phyloP scores from a whole-genome alignment of 2,888 invertebrate species.

The Tricholauxania praeusta region DNA sequence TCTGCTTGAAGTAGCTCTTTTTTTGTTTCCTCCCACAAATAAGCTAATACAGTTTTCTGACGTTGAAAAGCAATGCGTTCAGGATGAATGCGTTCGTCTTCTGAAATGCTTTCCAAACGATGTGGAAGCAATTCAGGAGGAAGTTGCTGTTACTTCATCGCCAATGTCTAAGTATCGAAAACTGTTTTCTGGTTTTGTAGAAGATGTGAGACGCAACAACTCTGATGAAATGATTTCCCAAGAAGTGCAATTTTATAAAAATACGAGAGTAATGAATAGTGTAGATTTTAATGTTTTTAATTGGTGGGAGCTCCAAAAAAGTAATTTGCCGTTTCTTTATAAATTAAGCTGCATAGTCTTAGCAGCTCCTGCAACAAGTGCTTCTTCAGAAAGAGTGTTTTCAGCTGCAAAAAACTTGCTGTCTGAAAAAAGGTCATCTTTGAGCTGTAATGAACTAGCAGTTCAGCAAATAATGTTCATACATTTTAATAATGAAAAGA shows the following conservation, averaged over 20 bases:
- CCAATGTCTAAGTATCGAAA: background rate
- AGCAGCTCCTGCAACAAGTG: too few species aligned
- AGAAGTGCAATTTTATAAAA: conserved; percentile 18
- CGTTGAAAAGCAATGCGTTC: conserved; percentile 26
- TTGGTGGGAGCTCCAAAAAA: conserved; percentile 30
- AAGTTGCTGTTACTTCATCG: background rate
- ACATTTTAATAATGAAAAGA: too few species aligned
- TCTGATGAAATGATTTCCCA: background rate
- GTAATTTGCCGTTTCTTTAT: conserved; percentile 16
- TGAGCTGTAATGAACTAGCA: too few species aligned
- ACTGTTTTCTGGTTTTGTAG: background rate
- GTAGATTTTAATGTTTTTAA: conserved; percentile 23
- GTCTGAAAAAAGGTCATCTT: too few species aligned
- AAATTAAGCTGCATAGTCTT: too few species aligned
- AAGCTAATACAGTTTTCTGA: conserved; percentile 35
- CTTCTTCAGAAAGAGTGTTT: too few species aligned
- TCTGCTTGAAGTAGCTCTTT: conserved; percentile 32
- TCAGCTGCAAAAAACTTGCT: too few species aligned
- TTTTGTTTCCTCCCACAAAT: conserved; percentile 39
- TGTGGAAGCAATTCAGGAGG: background rate
- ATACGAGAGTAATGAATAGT: conserved; percentile 1
- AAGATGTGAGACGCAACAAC: background rate
- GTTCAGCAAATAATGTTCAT: too few species aligned
- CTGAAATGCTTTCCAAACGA: background rate
- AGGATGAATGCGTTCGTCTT: conserved; percentile 22